Evolutionary conservation across 2,113 vertebrate species (phyloP).

Genomic region (Zapornia atra): DNA sequence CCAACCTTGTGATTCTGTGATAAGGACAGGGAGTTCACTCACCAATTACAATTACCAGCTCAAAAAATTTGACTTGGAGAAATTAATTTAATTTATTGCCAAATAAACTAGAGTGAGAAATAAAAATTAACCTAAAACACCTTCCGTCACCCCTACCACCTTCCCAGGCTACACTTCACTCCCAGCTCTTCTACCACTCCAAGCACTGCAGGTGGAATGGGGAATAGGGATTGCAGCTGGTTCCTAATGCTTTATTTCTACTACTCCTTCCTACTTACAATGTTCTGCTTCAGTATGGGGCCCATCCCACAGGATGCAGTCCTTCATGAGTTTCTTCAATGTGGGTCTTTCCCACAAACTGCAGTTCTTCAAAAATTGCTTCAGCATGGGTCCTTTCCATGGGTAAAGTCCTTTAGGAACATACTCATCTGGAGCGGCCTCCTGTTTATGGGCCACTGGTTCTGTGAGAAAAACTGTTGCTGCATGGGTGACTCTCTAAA

Average conservation of each 20-base stretch:
- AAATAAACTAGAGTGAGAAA: neutral
- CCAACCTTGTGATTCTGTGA: no score
- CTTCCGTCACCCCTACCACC: neutral
- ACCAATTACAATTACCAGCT: neutral
- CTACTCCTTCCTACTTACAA: neutral
- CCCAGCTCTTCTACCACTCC: neutral
- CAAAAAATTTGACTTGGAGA: neutral
- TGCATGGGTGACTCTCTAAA: neutral
- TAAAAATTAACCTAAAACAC: neutral
- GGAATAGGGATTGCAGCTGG: neutral
- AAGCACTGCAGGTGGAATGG: rapidly evolving
- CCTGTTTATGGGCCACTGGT: neutral
- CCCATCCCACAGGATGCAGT: neutral
- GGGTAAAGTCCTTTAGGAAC: neutral
- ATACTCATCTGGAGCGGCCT: neutral
- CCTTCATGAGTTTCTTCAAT: neutral
- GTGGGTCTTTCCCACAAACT: neutral
- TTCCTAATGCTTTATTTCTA: neutral
- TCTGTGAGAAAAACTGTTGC: neutral
- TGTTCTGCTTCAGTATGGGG: neutral
- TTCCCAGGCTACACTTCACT: neutral
- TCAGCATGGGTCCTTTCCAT: neutral
- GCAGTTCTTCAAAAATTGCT: neutral
- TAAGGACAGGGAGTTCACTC: neutral
- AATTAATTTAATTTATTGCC: neutral